Evolutionary conservation across 2,113 vertebrate genomes (phyloP).

Genomic region (Vicugna pacos): DNA sequence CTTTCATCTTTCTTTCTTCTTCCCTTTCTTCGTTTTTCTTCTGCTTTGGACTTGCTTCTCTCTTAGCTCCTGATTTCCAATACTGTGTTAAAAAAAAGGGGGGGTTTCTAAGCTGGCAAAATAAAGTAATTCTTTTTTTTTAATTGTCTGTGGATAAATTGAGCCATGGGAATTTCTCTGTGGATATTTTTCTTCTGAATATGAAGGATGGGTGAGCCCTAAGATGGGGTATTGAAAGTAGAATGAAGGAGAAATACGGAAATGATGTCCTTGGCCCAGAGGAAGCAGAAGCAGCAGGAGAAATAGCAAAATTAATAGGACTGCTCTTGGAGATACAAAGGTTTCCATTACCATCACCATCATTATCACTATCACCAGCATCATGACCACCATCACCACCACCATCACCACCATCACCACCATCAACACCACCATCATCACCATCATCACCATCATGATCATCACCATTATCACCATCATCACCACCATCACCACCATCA

Average conservation of each 20-base stretch:
- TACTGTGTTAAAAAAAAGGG: rapidly evolving
- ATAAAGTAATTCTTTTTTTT: rapidly evolving
- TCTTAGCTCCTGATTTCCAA: rapidly evolving
- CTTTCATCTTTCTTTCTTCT: too few species aligned
- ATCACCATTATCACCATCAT: rapidly evolving
- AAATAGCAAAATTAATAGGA: rapidly evolving
- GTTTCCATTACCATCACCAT: background rate
- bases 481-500: rapidly evolving
- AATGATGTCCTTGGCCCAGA: rapidly evolving
- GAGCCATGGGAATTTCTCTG: too few species aligned
- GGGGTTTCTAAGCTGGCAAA: background rate
- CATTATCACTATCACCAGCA: rapidly evolving
- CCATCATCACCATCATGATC: rapidly evolving
- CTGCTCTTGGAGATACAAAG: rapidly evolving
- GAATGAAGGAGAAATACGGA: rapidly evolving
- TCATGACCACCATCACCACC: rapidly evolving
- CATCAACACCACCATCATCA: rapidly evolving
- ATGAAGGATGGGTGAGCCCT: rapidly evolving
- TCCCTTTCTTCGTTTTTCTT: background rate
- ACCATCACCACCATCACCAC: rapidly evolving
- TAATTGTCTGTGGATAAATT: rapidly evolving
- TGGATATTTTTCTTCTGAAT: background rate
- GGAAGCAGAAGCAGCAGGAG: background rate
- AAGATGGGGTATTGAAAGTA: rapidly evolving
- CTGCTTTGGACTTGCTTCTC: background rate